phyloP scores from a whole-genome alignment of 2,113 vertebrate genomes.

The Hippocampus zosterae region DNA sequence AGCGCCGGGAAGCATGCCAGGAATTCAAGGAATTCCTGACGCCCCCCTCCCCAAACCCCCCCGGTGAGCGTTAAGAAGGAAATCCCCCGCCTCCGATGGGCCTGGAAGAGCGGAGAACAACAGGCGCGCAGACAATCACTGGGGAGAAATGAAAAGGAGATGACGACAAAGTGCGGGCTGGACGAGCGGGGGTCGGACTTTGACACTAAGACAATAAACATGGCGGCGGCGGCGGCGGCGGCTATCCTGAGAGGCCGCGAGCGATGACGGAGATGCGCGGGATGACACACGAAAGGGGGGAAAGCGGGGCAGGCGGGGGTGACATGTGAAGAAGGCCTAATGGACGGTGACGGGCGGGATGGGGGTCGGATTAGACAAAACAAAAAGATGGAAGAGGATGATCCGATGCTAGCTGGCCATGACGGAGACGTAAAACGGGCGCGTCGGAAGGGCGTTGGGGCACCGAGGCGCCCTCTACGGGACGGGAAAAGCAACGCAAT shows the following conservation, averaged over 20 bases:
- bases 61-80: constrained; percentile 68
- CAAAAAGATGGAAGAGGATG: constrained; percentile 34
- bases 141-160: constrained; percentile 36
- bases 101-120: constrained; percentile 48
- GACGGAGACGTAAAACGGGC: constrained; percentile 24
- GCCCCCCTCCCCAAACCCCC: constrained; percentile 26
- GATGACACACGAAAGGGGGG: constrained; percentile 33
- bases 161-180: constrained; percentile 44
- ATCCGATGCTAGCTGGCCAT: constrained; percentile 26
- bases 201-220: constrained; percentile 44
- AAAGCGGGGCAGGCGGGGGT: constrained; percentile 20
- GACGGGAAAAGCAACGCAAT: constrained; percentile 43
- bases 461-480: constrained; percentile 12
- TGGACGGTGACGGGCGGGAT: constrained; percentile 9
- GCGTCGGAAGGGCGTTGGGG: constrained; percentile 6
- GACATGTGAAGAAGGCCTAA: constrained; percentile 27
- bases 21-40: constrained; percentile 69
- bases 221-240: constrained; percentile 27
- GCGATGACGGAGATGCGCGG: constrained; percentile 25
- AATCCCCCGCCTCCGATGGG: constrained; percentile 56
- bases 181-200: constrained; percentile 32
- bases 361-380: constrained; percentile 19
- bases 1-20: constrained; percentile 51
- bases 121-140: constrained; percentile 30
- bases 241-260: constrained; percentile 30